Conservation (phyloP, 2,888 invertebrate species). For the Acanthosepion pharaonis region DNA sequence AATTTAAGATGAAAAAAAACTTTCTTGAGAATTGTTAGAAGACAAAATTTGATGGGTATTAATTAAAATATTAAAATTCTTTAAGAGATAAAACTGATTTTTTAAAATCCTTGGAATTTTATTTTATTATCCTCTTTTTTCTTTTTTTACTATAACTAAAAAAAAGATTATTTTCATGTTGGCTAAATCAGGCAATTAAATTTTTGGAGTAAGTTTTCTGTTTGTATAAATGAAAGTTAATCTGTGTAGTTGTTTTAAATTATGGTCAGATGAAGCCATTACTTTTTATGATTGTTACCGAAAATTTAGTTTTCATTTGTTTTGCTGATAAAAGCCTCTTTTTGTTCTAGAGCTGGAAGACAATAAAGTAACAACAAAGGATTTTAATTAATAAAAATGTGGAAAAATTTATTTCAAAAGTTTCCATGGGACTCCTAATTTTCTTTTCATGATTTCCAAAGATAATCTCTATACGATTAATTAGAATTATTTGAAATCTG, state of each 20-base stretch:
- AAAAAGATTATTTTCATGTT: too few relatives aligned
- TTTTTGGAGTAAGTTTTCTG: too few relatives aligned
- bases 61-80: slow-evolving; percentile 15
- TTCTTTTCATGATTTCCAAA: neutral
- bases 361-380: neutral
- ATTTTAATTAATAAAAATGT: neutral
- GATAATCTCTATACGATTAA: neutral
- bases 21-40: neutral
- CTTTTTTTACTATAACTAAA: too few relatives aligned
- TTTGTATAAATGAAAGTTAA: too few relatives aligned
- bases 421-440: neutral
- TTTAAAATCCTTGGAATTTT: neutral
- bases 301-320: neutral
- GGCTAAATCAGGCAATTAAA: too few relatives aligned
- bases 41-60: neutral
- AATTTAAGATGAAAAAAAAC: neutral
- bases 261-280: too few relatives aligned
- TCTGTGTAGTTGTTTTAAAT: too few relatives aligned
- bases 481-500: neutral
- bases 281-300: too few relatives aligned
- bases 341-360: neutral
- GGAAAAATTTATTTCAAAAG: neutral
- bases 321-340: neutral
- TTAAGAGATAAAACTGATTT: neutral
- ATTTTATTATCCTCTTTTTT: too few relatives aligned